phyloP scores from a whole-genome alignment of 2,797 vertebrate genomes.

The Adrianichthys oophorus region DNA sequence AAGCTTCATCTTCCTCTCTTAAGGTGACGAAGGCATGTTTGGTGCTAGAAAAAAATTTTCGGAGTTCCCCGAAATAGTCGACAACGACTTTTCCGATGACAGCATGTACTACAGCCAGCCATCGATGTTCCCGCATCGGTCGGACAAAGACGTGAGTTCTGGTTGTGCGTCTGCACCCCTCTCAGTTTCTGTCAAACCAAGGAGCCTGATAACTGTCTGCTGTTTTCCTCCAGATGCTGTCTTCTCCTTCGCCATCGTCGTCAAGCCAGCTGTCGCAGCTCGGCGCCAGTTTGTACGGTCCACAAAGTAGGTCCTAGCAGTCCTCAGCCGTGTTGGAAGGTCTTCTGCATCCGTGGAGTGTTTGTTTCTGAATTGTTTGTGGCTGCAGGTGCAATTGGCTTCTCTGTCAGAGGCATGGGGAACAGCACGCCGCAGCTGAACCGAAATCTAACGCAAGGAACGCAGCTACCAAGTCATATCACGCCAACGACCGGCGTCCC shows the following conservation, averaged over 20 bases:
- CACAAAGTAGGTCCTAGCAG: constrained; percentile 87
- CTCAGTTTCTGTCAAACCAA: not conserved
- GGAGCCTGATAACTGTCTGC: not conserved
- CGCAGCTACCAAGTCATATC: constrained; percentile 98
- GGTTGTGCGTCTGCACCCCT: not conserved
- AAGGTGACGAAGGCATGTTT: constrained; percentile 89
- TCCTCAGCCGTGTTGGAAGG: not conserved
- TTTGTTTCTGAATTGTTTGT: constrained; percentile 3
- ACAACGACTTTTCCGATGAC: constrained; percentile 96
- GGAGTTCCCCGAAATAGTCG: constrained; percentile 97
- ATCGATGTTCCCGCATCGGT: constrained; percentile 97
- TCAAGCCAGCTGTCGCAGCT: constrained; percentile 99
- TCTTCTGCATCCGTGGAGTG: not conserved
- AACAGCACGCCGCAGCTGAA: constrained; percentile 99
- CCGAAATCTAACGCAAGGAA: constrained; percentile 98
- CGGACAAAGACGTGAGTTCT: constrained; percentile 98
- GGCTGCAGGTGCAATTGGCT: constrained; percentile 92
- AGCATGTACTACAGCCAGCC: constrained; percentile 98
- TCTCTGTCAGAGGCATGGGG: constrained; percentile 97
- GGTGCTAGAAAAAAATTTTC: constrained; percentile 99
- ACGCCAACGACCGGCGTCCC: constrained; percentile 98
- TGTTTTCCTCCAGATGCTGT: constrained; percentile 85
- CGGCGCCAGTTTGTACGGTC: constrained; percentile 99
- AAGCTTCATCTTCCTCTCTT: constrained; percentile 1
- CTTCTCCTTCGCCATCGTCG: constrained; percentile 93